Percentiles rank a stretch among this genome's conserved stretches.
These are phyloP conservation scores for Aulostomus chinensis DNA, from an alignment of 2,797 vertebrate genomes.

Conservation along the genomic window DNA sequence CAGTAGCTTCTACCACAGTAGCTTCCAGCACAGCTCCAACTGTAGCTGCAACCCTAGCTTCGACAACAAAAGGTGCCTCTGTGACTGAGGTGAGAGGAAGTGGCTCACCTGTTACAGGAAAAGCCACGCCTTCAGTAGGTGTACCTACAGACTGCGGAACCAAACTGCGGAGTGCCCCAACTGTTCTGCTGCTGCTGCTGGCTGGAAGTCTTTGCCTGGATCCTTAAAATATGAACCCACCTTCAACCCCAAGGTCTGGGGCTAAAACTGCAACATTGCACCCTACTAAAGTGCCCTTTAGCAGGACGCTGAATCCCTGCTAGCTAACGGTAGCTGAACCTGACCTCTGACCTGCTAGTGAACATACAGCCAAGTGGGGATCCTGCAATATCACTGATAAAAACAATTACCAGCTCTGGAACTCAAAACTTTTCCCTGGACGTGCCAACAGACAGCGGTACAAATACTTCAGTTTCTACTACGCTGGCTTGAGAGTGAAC, in stretches of 20 bases:
- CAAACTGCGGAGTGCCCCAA: slow-evolving; percentile 12
- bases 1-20: slow-evolving; percentile 13
- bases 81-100: slow-evolving; percentile 37
- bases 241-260: slow-evolving; percentile 23
- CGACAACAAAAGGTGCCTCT: slow-evolving; percentile 54
- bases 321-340: background rate
- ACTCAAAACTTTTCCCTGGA: slow-evolving; percentile 17
- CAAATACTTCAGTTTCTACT: slow-evolving; percentile 8
- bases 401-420: slow-evolving; percentile 6
- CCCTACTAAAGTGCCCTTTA: slow-evolving; percentile 64
- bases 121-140: slow-evolving; percentile 29
- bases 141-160: slow-evolving; percentile 24
- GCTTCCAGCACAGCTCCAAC: too few species aligned
- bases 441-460: slow-evolving; percentile 45
- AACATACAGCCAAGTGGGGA: background rate
- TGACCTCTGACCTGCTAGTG: slow-evolving; percentile 10
- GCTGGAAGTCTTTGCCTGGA: slow-evolving; percentile 32
- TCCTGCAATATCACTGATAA: background rate
- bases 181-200: slow-evolving; percentile 52
- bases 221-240: slow-evolving; percentile 40
- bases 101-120: slow-evolving; percentile 5
- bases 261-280: slow-evolving; percentile 6
- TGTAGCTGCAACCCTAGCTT: too few species aligned
- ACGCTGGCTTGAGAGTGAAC: background rate
- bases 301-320: slow-evolving; percentile 29